Evolutionary conservation across 2,797 vertebrate genomes (phyloP).

Genomic region (Phrynocephalus forsythii): DNA sequence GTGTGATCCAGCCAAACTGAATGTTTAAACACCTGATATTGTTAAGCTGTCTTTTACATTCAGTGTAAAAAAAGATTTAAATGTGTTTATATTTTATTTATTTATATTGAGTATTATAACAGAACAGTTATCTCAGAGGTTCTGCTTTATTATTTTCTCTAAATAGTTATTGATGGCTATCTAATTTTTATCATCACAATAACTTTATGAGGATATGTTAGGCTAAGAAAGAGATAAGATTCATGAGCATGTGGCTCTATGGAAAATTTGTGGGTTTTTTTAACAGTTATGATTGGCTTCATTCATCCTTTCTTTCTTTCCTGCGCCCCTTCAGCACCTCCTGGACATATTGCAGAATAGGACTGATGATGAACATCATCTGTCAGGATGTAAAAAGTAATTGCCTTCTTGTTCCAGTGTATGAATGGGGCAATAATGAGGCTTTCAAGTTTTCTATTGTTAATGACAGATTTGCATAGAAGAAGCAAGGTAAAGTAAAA

Average conservation of each 20-base stretch:
- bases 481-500: not conserved
- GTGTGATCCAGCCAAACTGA: not conserved
- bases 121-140: not conserved
- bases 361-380: not conserved
- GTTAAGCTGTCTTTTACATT: not conserved
- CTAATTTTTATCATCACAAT: not conserved
- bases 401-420: not conserved
- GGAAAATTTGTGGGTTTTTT: not conserved
- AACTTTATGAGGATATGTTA: not conserved
- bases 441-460: not conserved
- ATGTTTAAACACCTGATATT: not conserved
- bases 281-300: not conserved
- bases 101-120: not conserved
- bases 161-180: not conserved
- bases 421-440: not conserved
- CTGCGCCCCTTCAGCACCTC: not conserved
- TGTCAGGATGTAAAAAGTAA: too few species aligned
- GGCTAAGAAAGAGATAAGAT: not conserved
- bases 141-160: not conserved
- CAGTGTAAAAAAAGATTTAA: not conserved
- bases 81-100: not conserved
- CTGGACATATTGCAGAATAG: not conserved
- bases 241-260: not conserved
- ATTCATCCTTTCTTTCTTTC: not conserved
- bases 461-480: not conserved